These are phyloP conservation scores for Drosophila ohnishii DNA, from an alignment of 1,140 invertebrate genomes.

Conservation along the genomic window DNA sequence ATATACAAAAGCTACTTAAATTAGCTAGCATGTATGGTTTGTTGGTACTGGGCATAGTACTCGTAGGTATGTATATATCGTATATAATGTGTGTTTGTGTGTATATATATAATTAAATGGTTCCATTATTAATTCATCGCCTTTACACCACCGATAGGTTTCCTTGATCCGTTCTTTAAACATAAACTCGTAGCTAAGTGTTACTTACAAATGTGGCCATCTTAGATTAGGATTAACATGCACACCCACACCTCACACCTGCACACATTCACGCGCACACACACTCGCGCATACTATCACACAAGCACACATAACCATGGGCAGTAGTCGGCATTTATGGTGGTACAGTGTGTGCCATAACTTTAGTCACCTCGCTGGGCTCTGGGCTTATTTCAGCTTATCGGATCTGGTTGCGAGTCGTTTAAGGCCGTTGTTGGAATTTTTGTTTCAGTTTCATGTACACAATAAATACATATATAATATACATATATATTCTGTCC, in stretches of 20 bases:
- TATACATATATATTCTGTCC: conserved; percentile 44
- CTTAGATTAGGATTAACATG: conserved; percentile 63
- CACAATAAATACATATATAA: conserved; percentile 42
- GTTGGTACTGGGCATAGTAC: conserved; percentile 32
- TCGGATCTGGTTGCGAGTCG: conserved; percentile 49
- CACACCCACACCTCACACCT: conserved; percentile 12
- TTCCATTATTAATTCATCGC: conserved; percentile 49
- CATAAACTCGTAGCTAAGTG: conserved; percentile 67
- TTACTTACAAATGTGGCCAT: conserved; percentile 73
- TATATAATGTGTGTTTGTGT: conserved; percentile 25
- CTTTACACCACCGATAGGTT: conserved; percentile 42
- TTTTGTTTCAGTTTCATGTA: conserved; percentile 44
- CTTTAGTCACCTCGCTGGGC: conserved; percentile 39
- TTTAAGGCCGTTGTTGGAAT: conserved; percentile 74
- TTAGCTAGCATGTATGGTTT: conserved; percentile 49
- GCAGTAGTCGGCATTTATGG: conserved; percentile 64
- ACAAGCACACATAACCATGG: conserved; percentile 58
- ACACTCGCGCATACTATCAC: conserved; percentile 7
- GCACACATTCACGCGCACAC: conserved; percentile 6
- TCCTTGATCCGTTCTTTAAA: conserved; percentile 59
- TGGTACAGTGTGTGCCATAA: conserved; percentile 62
- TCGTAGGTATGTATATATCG: conserved; percentile 29
- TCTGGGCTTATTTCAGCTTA: conserved; percentile 38
- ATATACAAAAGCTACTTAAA: conserved; percentile 78
- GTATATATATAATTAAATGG: conserved; percentile 55